These are phyloP conservation scores for Mormoops blainvillei DNA, from an alignment of 2,113 vertebrate genomes.

Conservation along the genomic window DNA sequence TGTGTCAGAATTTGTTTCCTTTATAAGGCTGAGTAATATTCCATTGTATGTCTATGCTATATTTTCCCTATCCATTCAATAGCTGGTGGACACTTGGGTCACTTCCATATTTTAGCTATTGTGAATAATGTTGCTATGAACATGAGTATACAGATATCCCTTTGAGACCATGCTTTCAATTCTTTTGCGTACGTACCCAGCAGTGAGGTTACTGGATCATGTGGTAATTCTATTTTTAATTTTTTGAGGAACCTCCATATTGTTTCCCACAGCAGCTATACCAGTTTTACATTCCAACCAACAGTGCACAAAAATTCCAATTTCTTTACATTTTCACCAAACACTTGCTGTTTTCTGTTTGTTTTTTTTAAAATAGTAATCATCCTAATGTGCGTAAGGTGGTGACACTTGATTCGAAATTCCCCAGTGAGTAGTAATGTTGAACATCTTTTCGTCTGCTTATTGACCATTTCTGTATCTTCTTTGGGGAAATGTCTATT, in stretches of 20 bases:
- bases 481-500: neutral
- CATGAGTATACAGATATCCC: neutral
- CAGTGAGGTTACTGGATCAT: neutral
- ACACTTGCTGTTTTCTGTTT: neutral
- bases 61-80: neutral
- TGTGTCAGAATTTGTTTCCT: neutral
- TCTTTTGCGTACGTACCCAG: neutral
- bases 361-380: neutral
- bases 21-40: neutral
- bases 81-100: neutral
- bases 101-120: neutral
- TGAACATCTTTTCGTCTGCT: neutral
- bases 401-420: neutral
- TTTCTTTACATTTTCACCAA: neutral
- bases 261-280: neutral
- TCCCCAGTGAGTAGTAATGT: neutral
- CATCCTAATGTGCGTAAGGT: neutral
- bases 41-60: neutral
- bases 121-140: neutral
- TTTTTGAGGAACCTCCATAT: neutral
- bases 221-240: neutral
- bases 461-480: neutral
- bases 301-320: neutral
- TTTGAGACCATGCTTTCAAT: neutral
- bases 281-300: neutral